Conservation (phyloP, 2,113 vertebrate genomes). For the Morphnarchus princeps region DNA sequence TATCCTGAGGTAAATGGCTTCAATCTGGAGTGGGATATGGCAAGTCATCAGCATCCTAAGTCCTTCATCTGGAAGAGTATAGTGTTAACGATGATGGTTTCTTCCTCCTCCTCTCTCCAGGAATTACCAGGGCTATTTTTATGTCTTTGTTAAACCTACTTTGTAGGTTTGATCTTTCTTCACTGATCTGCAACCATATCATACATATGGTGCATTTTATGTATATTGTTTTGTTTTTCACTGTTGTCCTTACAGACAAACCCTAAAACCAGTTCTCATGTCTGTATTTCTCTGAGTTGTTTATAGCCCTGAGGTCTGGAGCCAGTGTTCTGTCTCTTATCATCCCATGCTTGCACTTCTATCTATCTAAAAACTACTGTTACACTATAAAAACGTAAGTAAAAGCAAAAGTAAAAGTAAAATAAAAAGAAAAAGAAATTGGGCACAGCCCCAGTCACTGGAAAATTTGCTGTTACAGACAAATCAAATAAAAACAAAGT, state of each 20-base stretch:
- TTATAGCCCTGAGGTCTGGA: neutral
- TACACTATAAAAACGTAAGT: neutral
- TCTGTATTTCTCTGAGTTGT: neutral
- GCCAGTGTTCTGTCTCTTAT: neutral
- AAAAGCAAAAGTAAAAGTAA: neutral
- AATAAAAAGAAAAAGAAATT: neutral
- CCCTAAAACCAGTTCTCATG: neutral
- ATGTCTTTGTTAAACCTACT: neutral
- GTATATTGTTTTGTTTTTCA: neutral
- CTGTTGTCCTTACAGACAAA: neutral
- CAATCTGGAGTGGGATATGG: neutral
- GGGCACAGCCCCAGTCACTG: fast-evolving
- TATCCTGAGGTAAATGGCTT: neutral
- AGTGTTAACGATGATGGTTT: neutral
- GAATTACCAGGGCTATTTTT: neutral
- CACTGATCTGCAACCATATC: neutral
- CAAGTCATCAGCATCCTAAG: neutral
- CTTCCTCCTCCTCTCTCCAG: neutral
- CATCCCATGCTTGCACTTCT: neutral
- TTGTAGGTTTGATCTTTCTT: neutral
- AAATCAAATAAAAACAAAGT: neutral
- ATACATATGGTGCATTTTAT: neutral
- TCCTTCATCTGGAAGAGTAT: neutral
- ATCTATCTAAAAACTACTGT: neutral
- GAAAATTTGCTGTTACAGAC: neutral